Evolutionary conservation across 2,797 vertebrate genomes (phyloP).

Genomic region (Lithobates pipiens): DNA sequence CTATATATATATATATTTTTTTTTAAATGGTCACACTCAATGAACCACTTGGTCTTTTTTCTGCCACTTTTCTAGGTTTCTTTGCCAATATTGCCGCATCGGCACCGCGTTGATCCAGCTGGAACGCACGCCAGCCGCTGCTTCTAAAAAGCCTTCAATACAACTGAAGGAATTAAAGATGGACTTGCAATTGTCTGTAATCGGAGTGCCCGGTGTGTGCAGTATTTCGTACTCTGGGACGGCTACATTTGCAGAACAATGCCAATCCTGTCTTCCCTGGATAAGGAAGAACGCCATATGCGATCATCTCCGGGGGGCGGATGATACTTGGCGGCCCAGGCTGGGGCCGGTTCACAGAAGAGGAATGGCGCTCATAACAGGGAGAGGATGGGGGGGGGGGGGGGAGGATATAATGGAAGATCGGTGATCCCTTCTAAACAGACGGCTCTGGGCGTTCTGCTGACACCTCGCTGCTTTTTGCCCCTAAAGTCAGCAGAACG

Average conservation of each 20-base stretch:
- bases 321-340: not conserved
- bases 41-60: too few species aligned
- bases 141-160: too few species aligned
- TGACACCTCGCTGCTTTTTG: not conserved
- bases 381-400: not conserved
- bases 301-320: constrained; percentile 18
- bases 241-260: constrained; percentile 70
- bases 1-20: too few species aligned
- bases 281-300: constrained; percentile 60
- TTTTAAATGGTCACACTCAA: too few species aligned
- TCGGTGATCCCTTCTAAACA: not conserved
- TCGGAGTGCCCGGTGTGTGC: too few species aligned
- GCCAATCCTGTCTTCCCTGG: constrained; percentile 60
- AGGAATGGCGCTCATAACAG: not conserved
- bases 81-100: too few species aligned
- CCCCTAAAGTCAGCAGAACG: not conserved
- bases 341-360: not conserved
- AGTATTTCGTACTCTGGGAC: constrained; percentile 55
- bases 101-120: too few species aligned
- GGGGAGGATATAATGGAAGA: not conserved
- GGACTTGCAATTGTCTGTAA: too few species aligned
- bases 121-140: too few species aligned
- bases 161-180: too few species aligned
- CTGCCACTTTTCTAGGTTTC: too few species aligned
- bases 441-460: not conserved